Evolutionary conservation across 2,113 vertebrate species (phyloP).

Genomic region (Pseudolaguvia tuberculata): DNA sequence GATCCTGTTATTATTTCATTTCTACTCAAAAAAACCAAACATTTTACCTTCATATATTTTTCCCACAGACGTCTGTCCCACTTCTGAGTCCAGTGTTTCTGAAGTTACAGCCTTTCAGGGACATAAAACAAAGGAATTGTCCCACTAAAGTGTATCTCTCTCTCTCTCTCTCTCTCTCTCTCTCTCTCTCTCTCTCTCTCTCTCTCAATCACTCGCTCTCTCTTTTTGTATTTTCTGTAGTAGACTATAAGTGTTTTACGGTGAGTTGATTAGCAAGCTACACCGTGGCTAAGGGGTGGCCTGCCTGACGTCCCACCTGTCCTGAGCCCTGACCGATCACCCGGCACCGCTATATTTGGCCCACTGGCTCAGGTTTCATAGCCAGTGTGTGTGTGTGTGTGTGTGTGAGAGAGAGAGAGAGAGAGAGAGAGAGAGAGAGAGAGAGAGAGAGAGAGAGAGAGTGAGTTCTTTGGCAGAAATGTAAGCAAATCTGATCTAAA

Average conservation of each 20-base stretch:
- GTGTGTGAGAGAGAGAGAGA: not conserved
- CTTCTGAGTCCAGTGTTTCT: conserved; percentile 56
- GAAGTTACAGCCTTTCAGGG: conserved; percentile 36
- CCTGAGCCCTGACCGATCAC: conserved; percentile 72
- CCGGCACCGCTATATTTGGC: conserved; percentile 90
- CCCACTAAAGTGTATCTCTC: conserved; percentile 38
- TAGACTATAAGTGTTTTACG: conserved; percentile 51
- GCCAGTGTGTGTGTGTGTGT: conserved; percentile 49
- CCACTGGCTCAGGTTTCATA: conserved; percentile 89
- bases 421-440: too few relatives aligned
- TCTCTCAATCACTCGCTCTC: too few relatives aligned
- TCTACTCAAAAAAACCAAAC: conserved; percentile 5
- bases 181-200: conserved; percentile 17
- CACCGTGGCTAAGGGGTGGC: conserved; percentile 70
- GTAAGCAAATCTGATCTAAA: conserved; percentile 71
- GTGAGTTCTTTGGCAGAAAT: conserved; percentile 51
- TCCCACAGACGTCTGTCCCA: conserved; percentile 43
- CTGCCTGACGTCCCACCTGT: conserved; percentile 80
- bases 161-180: conserved; percentile 21
- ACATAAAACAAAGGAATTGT: conserved; percentile 46
- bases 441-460: too few relatives aligned
- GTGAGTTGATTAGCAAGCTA: conserved; percentile 53
- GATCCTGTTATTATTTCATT: not conserved
- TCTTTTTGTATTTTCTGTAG: conserved; percentile 37
- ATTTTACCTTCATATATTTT: conserved; percentile 56